Conservation (phyloP, 2,888 invertebrate species). For the Hirudinaria manillensis region DNA sequence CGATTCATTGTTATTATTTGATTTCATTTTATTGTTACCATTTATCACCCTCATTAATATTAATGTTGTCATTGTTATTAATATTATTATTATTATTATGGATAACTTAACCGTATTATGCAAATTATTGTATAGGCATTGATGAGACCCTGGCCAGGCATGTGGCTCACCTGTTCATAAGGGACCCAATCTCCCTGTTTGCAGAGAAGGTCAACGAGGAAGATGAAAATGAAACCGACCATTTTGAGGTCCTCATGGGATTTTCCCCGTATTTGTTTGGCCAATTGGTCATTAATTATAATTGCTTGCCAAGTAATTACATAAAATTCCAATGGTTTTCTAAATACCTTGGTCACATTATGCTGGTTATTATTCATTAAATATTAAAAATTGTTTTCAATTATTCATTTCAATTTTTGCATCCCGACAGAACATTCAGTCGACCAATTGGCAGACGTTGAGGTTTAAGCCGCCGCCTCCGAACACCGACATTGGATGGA, state of each 20-base stretch:
- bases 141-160: constrained; percentile 89
- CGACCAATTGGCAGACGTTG: constrained; percentile 99
- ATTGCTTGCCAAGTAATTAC: too few relatives aligned
- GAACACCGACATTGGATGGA: constrained; percentile 92
- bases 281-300: too few relatives aligned
- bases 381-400: neutral
- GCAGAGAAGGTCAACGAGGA: constrained; percentile 89
- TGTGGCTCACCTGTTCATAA: constrained; percentile 93
- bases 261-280: neutral
- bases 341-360: too few relatives aligned
- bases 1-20: neutral
- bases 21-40: neutral
- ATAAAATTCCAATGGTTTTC: too few relatives aligned
- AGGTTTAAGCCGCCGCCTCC: constrained; percentile 86
- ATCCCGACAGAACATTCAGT: constrained; percentile 80
- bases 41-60: neutral
- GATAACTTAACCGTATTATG: neutral
- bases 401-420: neutral
- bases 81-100: neutral
- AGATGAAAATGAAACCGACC: constrained; percentile 87
- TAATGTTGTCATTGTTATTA: neutral
- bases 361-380: neutral
- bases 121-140: constrained; percentile 59
- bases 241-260: constrained; percentile 76
- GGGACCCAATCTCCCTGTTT: constrained; percentile 90